A percentile compares a stretch with the other conserved stretches of the same genome.
Evolutionary conservation across 2,888 invertebrate species (phyloP).

Genomic region (Drosophila falleni): DNA sequence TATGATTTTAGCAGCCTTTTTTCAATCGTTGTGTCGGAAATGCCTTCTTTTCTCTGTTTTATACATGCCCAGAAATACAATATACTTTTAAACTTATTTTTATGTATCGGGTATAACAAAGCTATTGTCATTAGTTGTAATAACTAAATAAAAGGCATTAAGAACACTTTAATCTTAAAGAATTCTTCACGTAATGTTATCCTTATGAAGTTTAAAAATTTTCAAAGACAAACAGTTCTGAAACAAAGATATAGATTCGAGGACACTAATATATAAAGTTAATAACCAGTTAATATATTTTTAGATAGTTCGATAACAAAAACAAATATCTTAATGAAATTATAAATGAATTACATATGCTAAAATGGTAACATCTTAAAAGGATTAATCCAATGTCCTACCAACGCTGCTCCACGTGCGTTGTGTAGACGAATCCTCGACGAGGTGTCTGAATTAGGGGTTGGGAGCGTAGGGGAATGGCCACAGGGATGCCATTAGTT

Average conservation of each 20-base stretch:
- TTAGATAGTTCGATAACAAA: conserved; percentile 14
- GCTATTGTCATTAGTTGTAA: too few relatives aligned
- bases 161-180: too few relatives aligned
- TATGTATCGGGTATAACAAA: too few relatives aligned
- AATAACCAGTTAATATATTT: background rate
- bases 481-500: conserved; percentile 56
- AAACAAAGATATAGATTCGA: background rate
- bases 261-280: background rate
- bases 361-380: conserved; percentile 46
- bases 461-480: conserved; percentile 71
- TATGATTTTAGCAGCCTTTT: too few relatives aligned
- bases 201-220: background rate
- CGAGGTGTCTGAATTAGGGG: conserved; percentile 57
- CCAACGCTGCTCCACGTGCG: conserved; percentile 73
- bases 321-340: background rate
- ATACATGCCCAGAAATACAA: too few relatives aligned
- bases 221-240: background rate
- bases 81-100: too few relatives aligned
- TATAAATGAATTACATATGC: conserved; percentile 13
- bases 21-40: too few relatives aligned
- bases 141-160: too few relatives aligned
- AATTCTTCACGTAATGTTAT: too few relatives aligned
- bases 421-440: conserved; percentile 59
- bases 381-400: conserved; percentile 25
- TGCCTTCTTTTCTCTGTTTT: too few relatives aligned